Evolutionary conservation across 30 jellyfish, hydroid and myxozoan species (phyloP), one percentile per base, ranked within the genome.

Genomic region (Aurelia sp.): DNA sequence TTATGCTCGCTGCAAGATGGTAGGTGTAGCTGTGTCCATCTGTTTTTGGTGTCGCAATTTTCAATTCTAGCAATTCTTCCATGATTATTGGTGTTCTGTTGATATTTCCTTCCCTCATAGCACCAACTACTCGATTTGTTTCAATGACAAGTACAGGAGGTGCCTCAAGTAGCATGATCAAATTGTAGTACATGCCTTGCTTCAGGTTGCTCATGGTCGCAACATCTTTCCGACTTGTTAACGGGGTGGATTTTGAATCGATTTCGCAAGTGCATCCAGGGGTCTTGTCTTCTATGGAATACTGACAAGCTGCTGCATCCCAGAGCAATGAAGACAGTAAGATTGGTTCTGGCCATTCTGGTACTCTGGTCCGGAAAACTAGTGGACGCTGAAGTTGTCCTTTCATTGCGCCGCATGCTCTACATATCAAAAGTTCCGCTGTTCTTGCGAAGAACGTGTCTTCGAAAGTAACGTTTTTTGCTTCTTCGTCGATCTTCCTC

Each of bases 301-400:
- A 72, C 69, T 72, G 82, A 40, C 67, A 72, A 13, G 82, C 82
- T 72, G 82, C 82, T 16, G 67, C 67, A 72, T 50, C 82, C 82
- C 82, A 72, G 21, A 72, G 17, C 27, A 72, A 41, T 16, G 64
- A 50, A 4, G 22, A 15, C 69, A 35, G 27, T 21, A 19, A 22
- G 8, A 72, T 24, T 63, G 20, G 69, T 15, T 22, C 67, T 27
- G 20, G 38, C 33, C 69, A 72, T 4, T 35, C 35, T 30, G 67
- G 67, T 27, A 72, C 82, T 21, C 67, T 30, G 8, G 47, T 72
- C n/a, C 67, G 64, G 30, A 21, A 72, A 35, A 19, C 67, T 3
- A 44, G 12, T 15, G 67, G 20, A 40, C 51, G 51, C 10, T 40
- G 51, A 3, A 40, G 51, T 40, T 40, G 51, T 40, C 51, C 51